phyloP scores from a whole-genome alignment of 2,113 vertebrate genomes.

The Psilopsiagon aurifrons region DNA sequence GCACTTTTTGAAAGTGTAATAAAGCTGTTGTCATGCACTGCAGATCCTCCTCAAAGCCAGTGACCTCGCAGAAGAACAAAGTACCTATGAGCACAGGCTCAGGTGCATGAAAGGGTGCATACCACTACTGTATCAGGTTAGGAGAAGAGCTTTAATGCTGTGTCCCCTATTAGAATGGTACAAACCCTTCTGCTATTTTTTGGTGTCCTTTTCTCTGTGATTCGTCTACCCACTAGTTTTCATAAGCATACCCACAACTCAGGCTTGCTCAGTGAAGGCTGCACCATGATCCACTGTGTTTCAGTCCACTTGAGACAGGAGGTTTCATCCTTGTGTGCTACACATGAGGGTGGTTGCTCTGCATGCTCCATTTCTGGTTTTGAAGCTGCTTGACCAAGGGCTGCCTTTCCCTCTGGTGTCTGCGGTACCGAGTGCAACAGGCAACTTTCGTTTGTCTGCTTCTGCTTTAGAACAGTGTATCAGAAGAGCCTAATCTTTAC shows the following conservation, averaged over 20 bases:
- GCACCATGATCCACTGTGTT: not conserved
- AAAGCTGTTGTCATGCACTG: not conserved
- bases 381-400: not conserved
- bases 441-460: not conserved
- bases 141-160: not conserved
- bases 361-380: rapidly evolving
- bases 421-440: not conserved
- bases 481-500: not conserved
- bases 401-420: not conserved
- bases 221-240: not conserved
- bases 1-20: not conserved
- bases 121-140: not conserved
- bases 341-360: not conserved
- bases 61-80: not conserved
- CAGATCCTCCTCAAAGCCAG: not conserved
- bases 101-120: not conserved
- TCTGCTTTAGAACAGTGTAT: not conserved
- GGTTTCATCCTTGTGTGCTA: not conserved
- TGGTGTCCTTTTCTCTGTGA: not conserved
- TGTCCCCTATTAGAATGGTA: not conserved
- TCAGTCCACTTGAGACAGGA: not conserved
- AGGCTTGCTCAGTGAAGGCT: not conserved
- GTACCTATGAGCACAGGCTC: rapidly evolving
- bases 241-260: not conserved
- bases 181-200: not conserved